Conservation (phyloP, 1,140 invertebrate species). For the Cydia pomonella region DNA sequence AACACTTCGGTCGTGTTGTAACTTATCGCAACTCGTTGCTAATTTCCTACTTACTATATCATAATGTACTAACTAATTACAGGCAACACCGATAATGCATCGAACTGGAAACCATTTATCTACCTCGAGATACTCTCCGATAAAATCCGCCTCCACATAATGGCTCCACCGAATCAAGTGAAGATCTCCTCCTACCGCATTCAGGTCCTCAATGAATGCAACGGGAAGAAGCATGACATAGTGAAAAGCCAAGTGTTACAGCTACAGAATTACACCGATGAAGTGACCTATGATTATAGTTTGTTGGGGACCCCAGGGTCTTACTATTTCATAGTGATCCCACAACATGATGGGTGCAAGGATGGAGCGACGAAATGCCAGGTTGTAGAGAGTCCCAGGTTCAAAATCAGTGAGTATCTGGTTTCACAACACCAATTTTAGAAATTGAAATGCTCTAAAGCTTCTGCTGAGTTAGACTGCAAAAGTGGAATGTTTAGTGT, state of each 20-base stretch:
- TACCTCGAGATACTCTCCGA: slow-evolving; percentile 65
- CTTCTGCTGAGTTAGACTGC: background rate
- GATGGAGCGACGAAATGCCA: slow-evolving; percentile 43
- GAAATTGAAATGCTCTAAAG: background rate
- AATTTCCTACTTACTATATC: too few relatives aligned
- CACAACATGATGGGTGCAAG: slow-evolving; percentile 55
- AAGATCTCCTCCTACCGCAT: slow-evolving; percentile 58
- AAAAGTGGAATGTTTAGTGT: too few relatives aligned
- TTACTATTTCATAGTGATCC: slow-evolving; percentile 63
- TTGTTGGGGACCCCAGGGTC: slow-evolving; percentile 53
- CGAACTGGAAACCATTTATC: slow-evolving; percentile 68
- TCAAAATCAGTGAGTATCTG: slow-evolving; percentile 60
- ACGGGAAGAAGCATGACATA: slow-evolving; percentile 46
- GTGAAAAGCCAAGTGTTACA: slow-evolving; percentile 46
- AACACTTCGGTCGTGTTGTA: too few relatives aligned
- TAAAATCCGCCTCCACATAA: slow-evolving; percentile 61
- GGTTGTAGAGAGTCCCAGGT: slow-evolving; percentile 59
- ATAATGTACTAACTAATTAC: slow-evolving; percentile 26
- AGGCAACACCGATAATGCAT: slow-evolving; percentile 46
- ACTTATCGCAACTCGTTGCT: too few relatives aligned
- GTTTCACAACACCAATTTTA: background rate
- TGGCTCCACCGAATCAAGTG: slow-evolving; percentile 61
- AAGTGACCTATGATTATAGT: slow-evolving; percentile 61
- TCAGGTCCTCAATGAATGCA: slow-evolving; percentile 54
- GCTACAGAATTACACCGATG: slow-evolving; percentile 50